Conservation (phyloP, 2,113 vertebrate species). For the Anarhynchus alexandrinus region DNA sequence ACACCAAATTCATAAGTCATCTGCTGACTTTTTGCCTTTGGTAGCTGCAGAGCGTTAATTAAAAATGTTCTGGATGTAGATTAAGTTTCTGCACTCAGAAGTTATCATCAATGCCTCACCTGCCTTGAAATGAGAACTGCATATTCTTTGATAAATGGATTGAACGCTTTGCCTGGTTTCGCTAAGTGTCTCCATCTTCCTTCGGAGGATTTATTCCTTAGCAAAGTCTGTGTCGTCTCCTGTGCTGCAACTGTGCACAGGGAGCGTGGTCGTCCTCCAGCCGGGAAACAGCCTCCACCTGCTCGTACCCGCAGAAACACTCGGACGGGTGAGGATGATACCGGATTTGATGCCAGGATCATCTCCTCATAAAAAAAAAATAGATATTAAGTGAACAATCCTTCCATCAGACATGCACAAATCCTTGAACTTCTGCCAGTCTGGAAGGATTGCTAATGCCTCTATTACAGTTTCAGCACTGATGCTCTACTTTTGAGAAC, state of each 20-base stretch:
- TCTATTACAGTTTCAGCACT: neutral
- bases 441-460: neutral
- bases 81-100: slow-evolving; percentile 4
- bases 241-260: neutral
- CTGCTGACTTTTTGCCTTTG: neutral
- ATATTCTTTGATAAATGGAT: neutral
- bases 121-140: neutral
- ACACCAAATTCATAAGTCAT: neutral
- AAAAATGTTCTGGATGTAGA: neutral
- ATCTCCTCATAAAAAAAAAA: neutral
- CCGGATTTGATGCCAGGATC: neutral
- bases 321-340: neutral
- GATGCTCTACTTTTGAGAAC: neutral
- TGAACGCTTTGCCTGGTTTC: neutral
- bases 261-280: accelerated
- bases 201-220: neutral
- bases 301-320: neutral
- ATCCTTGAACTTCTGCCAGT: neutral
- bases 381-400: slow-evolving; percentile 6
- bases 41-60: neutral
- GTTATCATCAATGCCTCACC: slow-evolving; percentile 18
- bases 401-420: neutral
- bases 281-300: neutral
- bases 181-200: neutral
- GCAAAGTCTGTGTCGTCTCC: neutral